These are phyloP conservation scores for Platyrinchus mystaceus DNA, from an alignment of 2,797 vertebrate species.

Conservation along the genomic window DNA sequence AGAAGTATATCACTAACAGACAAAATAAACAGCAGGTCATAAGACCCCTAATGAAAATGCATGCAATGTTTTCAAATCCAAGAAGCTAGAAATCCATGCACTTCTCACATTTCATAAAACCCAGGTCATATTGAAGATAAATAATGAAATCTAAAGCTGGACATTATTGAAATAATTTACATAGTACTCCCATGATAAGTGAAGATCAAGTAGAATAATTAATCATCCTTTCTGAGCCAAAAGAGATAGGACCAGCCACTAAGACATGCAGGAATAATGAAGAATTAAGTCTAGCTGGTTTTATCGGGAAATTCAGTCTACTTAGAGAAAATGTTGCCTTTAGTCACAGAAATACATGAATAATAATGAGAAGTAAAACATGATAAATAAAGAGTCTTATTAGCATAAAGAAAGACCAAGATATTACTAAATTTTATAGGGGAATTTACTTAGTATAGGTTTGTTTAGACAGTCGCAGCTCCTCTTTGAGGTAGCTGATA, in stretches of 20 bases:
- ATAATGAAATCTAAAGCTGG: not conserved
- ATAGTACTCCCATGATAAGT: constrained; percentile 12
- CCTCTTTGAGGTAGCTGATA: not conserved
- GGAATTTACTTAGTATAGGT: not conserved
- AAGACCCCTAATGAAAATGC: not conserved
- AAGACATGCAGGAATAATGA: constrained; percentile 30
- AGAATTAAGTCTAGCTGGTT: not conserved
- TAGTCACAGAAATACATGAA: constrained; percentile 18
- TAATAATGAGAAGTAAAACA: not conserved
- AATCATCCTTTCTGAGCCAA: constrained; percentile 10
- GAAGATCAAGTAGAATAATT: constrained; percentile 59
- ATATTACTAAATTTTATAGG: not conserved
- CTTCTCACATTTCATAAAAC: not conserved
- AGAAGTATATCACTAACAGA: not conserved
- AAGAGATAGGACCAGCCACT: not conserved
- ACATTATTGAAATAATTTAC: constrained; percentile 41
- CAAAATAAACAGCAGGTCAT: not conserved
- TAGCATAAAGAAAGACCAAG: not conserved
- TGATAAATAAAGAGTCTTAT: not conserved
- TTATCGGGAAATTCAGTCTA: constrained; percentile 19
- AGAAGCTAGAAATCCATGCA: not conserved
- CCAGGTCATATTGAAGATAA: constrained; percentile 12
- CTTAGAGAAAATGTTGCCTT: not conserved
- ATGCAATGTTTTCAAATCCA: not conserved
- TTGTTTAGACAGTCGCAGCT: not conserved